phyloP scores from a whole-genome alignment of 2,797 vertebrate genomes.

The Anguilla anguilla region DNA sequence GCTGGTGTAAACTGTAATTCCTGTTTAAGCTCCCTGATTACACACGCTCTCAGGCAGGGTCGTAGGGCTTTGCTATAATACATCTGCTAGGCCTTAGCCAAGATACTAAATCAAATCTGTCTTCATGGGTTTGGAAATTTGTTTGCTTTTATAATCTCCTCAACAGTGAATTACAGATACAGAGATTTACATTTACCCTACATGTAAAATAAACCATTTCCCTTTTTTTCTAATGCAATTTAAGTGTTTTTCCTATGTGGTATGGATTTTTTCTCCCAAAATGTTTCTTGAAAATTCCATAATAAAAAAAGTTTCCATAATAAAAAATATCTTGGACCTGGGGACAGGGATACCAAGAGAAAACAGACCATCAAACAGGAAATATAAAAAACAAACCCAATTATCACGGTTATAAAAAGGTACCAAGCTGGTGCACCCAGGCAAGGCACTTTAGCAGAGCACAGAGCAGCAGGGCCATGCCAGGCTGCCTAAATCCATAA shows the following conservation, averaged over 20 bases:
- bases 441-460: background rate
- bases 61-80: background rate
- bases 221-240: background rate
- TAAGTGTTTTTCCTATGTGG: background rate
- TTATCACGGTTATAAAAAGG: background rate
- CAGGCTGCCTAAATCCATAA: background rate
- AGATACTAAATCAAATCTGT: conserved; percentile 2
- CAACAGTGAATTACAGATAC: background rate
- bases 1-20: background rate
- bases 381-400: background rate
- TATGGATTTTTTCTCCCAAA: background rate
- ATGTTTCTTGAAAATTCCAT: background rate
- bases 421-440: background rate
- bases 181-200: background rate
- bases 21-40: conserved; percentile 4
- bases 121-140: background rate
- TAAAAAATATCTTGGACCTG: background rate
- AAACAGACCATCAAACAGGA: background rate
- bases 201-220: conserved; percentile 9
- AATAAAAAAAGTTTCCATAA: background rate
- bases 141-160: conserved; percentile 12
- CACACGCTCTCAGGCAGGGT: background rate
- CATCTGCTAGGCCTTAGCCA: background rate
- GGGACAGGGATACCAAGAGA: background rate
- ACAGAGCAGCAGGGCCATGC: background rate